These are phyloP conservation scores for Eretmochelys imbricata DNA, from an alignment of 2,113 vertebrate genomes.

Conservation along the genomic window DNA sequence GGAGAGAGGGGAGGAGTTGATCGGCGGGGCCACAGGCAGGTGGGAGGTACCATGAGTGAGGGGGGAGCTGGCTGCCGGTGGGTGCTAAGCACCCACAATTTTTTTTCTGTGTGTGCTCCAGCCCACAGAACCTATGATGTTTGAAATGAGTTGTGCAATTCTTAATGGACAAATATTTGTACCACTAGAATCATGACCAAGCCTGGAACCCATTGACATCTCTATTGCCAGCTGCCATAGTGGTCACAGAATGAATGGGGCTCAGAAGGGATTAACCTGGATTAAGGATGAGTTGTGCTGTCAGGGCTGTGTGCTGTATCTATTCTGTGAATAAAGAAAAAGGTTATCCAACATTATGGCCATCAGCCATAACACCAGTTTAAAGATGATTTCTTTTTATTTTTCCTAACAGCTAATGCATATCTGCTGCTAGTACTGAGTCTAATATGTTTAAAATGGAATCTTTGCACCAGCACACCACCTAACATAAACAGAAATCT, in stretches of 20 bases:
- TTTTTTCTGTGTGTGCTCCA: no score
- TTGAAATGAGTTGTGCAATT: neutral
- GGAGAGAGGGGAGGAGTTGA: no score
- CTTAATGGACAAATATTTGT: neutral
- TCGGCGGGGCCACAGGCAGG: no score
- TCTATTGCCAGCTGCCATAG: neutral
- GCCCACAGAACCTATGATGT: no score
- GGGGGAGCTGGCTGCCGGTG: no score
- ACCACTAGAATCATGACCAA: neutral
- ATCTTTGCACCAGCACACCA: neutral
- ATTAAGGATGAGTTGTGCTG: neutral
- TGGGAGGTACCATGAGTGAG: no score
- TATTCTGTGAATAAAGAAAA: neutral
- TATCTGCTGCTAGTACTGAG: neutral
- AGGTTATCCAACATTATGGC: fast-evolving
- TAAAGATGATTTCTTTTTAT: neutral
- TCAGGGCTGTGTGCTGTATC: neutral
- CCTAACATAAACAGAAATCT: neutral
- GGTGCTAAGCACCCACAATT: no score
- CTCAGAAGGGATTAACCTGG: neutral
- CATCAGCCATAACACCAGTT: neutral
- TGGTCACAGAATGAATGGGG: neutral
- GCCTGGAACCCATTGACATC: neutral
- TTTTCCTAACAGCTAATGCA: neutral
- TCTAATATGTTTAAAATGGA: neutral